Percentiles rank a stretch among this genome's conserved stretches.
phyloP scores from a whole-genome alignment of 2,888 invertebrate genomes.

The Balanococcus diminutus region DNA sequence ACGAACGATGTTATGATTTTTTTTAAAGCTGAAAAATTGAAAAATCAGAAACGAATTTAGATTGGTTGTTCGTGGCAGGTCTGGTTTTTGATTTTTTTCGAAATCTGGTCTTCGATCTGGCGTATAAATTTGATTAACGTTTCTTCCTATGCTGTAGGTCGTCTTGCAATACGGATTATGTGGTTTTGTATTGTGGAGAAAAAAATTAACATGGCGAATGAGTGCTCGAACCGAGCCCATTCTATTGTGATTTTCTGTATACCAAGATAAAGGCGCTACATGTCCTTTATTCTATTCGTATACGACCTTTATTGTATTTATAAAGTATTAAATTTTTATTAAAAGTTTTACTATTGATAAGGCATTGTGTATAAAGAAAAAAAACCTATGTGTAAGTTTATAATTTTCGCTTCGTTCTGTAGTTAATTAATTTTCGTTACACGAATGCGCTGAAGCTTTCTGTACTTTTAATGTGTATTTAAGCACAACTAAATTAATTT shows the following conservation, averaged over 20 bases:
- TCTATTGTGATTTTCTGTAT: constrained; percentile 48
- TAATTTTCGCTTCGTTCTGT: constrained; percentile 47
- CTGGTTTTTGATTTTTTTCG: not conserved
- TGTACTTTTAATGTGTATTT: constrained; percentile 44
- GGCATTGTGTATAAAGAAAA: constrained; percentile 19
- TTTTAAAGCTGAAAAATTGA: not conserved
- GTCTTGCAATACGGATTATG: not conserved
- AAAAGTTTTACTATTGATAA: constrained; percentile 43
- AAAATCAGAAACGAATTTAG: not conserved
- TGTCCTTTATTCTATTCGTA: not conserved
- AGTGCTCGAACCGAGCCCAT: not conserved
- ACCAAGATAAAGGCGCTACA: constrained; percentile 9
- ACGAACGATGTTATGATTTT: too few species aligned
- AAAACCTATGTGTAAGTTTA: constrained; percentile 39
- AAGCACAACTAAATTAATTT: constrained; percentile 50
- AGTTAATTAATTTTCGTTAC: constrained; percentile 48
- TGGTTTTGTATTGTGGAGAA: not conserved
- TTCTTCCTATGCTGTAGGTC: not conserved
- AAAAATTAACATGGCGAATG: constrained; percentile 12
- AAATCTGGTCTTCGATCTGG: not conserved
- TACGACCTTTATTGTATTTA: constrained; percentile 43
- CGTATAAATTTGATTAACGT: not conserved
- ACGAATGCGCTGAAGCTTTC: constrained; percentile 47
- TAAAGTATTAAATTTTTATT: constrained; percentile 42
- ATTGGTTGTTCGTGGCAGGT: not conserved